These are phyloP conservation scores for Prorops nasuta DNA, from an alignment of 1,140 invertebrate species.

Conservation along the genomic window DNA sequence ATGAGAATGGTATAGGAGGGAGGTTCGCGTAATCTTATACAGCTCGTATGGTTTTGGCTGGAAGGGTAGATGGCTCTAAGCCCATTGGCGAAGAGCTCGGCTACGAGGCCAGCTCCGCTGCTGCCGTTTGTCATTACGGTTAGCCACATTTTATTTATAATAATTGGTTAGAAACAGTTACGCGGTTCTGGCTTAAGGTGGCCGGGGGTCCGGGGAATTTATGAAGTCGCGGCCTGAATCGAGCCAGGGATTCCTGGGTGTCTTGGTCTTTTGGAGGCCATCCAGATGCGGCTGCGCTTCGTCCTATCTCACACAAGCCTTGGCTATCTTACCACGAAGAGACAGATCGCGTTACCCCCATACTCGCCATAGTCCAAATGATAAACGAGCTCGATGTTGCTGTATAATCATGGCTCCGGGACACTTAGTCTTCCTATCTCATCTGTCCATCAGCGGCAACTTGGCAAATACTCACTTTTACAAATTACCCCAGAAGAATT, in stretches of 20 bases:
- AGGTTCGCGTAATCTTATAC: slow-evolving; percentile 17
- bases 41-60: slow-evolving; percentile 13
- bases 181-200: slow-evolving; percentile 34
- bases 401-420: slow-evolving; percentile 39
- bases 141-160: slow-evolving; percentile 51
- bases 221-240: slow-evolving; percentile 39
- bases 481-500: no score
- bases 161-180: slow-evolving; percentile 53
- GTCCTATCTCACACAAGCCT: slow-evolving; percentile 32
- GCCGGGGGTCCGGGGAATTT: slow-evolving; percentile 36
- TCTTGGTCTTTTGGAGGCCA: slow-evolving; percentile 47
- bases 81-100: slow-evolving; percentile 35
- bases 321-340: slow-evolving; percentile 45
- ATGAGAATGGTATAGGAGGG: slow-evolving; percentile 19
- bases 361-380: slow-evolving; percentile 35
- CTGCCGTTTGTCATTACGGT: slow-evolving; percentile 46
- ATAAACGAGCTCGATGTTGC: slow-evolving; percentile 46
- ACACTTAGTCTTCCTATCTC: no score
- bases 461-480: no score
- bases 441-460: no score
- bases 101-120: slow-evolving; percentile 12
- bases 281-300: slow-evolving; percentile 42
- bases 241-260: slow-evolving; percentile 39
- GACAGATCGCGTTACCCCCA: slow-evolving; percentile 41
- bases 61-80: slow-evolving; percentile 33